A percentile compares a stretch with the other conserved stretches of the same genome.
Evolutionary conservation across 2,113 vertebrate genomes (phyloP).

Genomic region (Odocoileus hemionus): DNA sequence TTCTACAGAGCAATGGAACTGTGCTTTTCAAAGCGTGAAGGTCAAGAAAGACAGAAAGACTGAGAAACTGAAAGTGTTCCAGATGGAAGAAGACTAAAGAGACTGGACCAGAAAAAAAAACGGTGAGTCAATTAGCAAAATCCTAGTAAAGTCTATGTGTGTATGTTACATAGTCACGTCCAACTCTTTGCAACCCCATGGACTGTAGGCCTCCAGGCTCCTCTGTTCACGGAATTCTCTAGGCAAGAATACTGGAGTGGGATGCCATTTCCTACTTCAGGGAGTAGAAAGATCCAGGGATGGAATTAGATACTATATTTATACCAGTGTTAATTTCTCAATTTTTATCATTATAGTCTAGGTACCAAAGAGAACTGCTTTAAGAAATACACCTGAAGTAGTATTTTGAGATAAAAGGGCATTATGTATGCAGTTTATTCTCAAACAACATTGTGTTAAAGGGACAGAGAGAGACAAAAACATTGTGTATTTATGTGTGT

Average conservation of each 20-base stretch:
- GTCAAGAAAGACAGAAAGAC: neutral
- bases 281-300: neutral
- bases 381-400: neutral
- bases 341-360: neutral
- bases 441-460: neutral
- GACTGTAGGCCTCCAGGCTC: neutral
- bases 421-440: neutral
- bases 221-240: neutral
- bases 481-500: neutral
- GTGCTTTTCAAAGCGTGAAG: neutral
- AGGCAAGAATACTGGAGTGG: neutral
- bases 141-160: neutral
- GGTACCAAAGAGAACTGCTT: neutral
- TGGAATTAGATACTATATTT: neutral
- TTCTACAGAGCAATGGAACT: neutral
- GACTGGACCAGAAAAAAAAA: neutral
- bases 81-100: neutral
- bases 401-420: neutral
- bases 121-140: neutral
- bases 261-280: neutral
- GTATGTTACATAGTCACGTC: neutral
- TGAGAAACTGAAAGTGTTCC: neutral
- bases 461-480: neutral
- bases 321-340: neutral
- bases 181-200: neutral